Conservation (phyloP, 2,797 vertebrate species). For the Micromesistius poutassou region DNA sequence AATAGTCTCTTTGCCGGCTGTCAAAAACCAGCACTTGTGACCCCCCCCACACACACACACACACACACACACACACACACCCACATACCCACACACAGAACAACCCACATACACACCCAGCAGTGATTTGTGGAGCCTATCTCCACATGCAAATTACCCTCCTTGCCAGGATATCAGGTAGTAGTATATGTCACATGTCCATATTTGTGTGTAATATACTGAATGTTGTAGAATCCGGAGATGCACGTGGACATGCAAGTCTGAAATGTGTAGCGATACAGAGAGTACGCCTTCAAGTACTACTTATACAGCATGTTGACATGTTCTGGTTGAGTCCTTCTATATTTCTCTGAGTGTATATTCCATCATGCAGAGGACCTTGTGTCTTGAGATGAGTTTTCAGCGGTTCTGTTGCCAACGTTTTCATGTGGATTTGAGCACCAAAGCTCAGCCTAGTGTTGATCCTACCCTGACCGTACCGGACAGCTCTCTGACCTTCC, state of each 20-base stretch:
- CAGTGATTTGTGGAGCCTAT: constrained; percentile 56
- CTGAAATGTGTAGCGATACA: too few relatives aligned
- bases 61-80: constrained; percentile 45
- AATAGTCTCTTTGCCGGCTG: constrained; percentile 54
- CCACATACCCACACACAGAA: constrained; percentile 43
- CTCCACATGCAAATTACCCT: constrained; percentile 67
- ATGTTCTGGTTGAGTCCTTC: background rate
- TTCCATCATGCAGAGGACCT: background rate
- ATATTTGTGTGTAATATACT: background rate
- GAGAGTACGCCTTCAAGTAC: too few relatives aligned
- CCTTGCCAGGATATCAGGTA: constrained; percentile 32
- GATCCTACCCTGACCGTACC: too few relatives aligned
- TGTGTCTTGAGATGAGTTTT: background rate
- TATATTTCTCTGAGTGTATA: background rate
- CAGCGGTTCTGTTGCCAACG: background rate
- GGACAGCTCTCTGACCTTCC: too few relatives aligned
- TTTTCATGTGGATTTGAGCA: too few relatives aligned
- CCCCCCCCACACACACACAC: constrained; percentile 25
- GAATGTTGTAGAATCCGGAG: background rate
- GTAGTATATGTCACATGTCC: background rate
- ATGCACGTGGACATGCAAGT: background rate
- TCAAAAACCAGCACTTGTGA: constrained; percentile 51
- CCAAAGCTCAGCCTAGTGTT: too few relatives aligned
- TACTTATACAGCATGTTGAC: background rate
- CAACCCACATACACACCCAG: constrained; percentile 42